phyloP scores from a whole-genome alignment of 2,797 vertebrate species.

The Selene dorsalis region DNA sequence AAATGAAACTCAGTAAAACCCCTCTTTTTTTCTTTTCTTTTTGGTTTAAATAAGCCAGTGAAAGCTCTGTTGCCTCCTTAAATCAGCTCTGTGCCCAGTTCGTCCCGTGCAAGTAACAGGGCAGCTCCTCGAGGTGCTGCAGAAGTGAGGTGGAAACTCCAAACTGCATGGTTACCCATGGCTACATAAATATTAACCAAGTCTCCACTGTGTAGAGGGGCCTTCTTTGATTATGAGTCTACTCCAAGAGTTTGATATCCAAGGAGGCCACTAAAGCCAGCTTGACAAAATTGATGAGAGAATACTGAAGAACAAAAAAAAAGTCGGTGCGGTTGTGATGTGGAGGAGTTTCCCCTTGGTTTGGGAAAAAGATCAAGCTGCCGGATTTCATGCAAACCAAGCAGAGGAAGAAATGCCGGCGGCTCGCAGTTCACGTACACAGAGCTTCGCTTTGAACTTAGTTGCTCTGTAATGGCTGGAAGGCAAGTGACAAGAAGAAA shows the following conservation, averaged over 20 bases:
- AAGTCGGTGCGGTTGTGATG: conserved; percentile 44
- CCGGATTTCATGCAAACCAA: conserved; percentile 64
- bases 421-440: conserved; percentile 47
- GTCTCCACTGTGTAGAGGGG: conserved; percentile 71
- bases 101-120: conserved; percentile 42
- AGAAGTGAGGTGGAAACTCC: conserved; percentile 69
- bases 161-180: conserved; percentile 74
- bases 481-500: conserved; percentile 39
- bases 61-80: conserved; percentile 30
- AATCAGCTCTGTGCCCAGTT: conserved; percentile 45
- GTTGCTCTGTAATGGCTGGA: conserved; percentile 27
- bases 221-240: conserved; percentile 78
- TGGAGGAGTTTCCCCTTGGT: conserved; percentile 57
- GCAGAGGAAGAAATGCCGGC: conserved; percentile 39
- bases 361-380: conserved; percentile 55
- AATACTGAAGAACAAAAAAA: conserved; percentile 35
- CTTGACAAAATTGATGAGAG: conserved; percentile 74
- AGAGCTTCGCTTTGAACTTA: conserved; percentile 61
- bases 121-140: conserved; percentile 59
- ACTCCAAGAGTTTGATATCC: conserved; percentile 73
- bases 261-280: conserved; percentile 71
- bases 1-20: background rate
- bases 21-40: background rate
- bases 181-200: conserved; percentile 84
- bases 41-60: background rate